phyloP scores from a whole-genome alignment of 2,888 invertebrate species.

The Oasisia sp. region DNA sequence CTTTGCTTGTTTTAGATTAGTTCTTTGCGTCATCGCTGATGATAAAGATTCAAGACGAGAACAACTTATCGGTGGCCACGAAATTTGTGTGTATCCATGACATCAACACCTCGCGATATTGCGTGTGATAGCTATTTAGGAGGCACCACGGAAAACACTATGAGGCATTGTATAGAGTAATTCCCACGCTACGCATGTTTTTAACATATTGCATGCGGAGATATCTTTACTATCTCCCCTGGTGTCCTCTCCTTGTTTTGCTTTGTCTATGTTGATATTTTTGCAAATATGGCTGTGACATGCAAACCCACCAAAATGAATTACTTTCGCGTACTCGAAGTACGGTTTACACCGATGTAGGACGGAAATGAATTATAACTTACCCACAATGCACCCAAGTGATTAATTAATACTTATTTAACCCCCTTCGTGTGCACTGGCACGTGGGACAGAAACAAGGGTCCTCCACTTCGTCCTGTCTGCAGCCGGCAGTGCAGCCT shows the following conservation, averaged over 20 bases:
- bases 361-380: not conserved
- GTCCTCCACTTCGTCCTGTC: too few relatives aligned
- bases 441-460: too few relatives aligned
- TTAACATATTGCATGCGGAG: not conserved
- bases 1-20: not conserved
- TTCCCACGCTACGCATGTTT: not conserved
- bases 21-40: too few relatives aligned
- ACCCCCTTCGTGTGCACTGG: too few relatives aligned
- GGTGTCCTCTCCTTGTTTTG: not conserved
- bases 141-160: not conserved
- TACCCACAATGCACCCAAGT: too few relatives aligned
- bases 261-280: not conserved
- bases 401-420: too few relatives aligned
- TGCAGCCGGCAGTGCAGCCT: too few relatives aligned
- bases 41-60: too few relatives aligned
- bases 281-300: not conserved
- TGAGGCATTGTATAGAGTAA: not conserved
- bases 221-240: not conserved
- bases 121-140: not conserved
- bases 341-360: not conserved
- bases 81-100: not conserved
- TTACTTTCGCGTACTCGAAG: not conserved
- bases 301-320: not conserved
- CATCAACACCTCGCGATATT: not conserved
- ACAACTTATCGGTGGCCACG: not conserved